Base-by-base conservation (phyloP, 2,113 vertebrate genomes). In the Notothenia coriiceps region DNA sequence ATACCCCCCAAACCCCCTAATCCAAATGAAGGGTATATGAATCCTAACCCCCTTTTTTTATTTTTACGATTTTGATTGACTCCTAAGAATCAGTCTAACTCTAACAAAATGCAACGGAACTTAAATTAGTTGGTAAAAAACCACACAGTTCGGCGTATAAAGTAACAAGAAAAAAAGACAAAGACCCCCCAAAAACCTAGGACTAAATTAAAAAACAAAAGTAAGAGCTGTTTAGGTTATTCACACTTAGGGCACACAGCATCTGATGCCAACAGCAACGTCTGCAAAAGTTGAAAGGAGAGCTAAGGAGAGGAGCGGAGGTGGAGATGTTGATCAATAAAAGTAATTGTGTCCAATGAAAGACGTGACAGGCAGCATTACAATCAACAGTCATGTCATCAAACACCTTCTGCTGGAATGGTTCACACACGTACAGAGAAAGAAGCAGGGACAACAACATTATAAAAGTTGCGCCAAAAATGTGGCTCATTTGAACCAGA, bases 291-390 rank as follows among this genome's bases (percentile, higher is more conserved):
- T 64, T 70, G 59, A 80, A 76, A 55, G 56, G 44, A 76, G 6
- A 80, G 61, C 35, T 10, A 73, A 80, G 73, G 80, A 76, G 72
- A 71, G 70, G 43, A 82, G 84, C 61, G 54, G 60, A 74, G 79
- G 55, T 13, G 29, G 63, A 79, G 77, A 77, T 70, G 80, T 22
- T 84, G 85, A 83, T 89, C 87, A 84, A 88, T 91, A 85, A 82
- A 87, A 83, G 87, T 88, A 84, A 86, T 88, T 86, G 83, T 81
- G 73, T 83, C 85, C 87, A 80, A 86, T 80, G 83, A 86, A 81
- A 22, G 83, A 82, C 74, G 79, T 84, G 77, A 86, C 85, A 70
- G 71, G 65, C 80, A 71, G 85, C 78, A 82, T 82, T 29, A 65
- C 66, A 86, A 78, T 77, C 67, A 75, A 43, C 75, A 1, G 54